These are phyloP conservation scores for Tenthredo notha DNA, from an alignment of 2,888 invertebrate species.

Conservation along the genomic window DNA sequence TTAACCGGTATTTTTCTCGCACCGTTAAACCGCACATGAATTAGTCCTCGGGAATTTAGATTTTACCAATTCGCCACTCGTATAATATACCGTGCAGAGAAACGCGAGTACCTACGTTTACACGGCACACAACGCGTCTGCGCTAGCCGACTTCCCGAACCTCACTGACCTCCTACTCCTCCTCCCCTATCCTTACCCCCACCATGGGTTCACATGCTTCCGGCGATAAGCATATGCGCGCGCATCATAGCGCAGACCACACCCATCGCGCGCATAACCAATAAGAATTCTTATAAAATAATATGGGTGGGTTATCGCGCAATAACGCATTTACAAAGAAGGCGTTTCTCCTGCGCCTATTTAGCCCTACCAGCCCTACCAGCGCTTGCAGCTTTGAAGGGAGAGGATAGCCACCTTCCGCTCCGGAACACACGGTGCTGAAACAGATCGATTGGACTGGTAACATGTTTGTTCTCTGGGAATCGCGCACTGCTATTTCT, in stretches of 20 bases:
- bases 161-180: slow-evolving; percentile 75
- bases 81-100: not conserved
- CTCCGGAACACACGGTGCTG: slow-evolving; percentile 41
- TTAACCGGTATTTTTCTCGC: not conserved
- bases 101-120: slow-evolving; percentile 42
- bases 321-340: not conserved
- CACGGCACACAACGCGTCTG: slow-evolving; percentile 75
- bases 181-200: slow-evolving; percentile 74
- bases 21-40: slow-evolving; percentile 21
- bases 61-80: slow-evolving; percentile 13
- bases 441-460: slow-evolving; percentile 49
- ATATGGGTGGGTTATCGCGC: slow-evolving; percentile 58
- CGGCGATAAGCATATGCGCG: slow-evolving; percentile 78
- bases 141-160: slow-evolving; percentile 78
- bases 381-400: slow-evolving; percentile 8
- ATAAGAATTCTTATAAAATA: slow-evolving; percentile 76
- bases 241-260: slow-evolving; percentile 77
- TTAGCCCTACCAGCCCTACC: slow-evolving; percentile 56
- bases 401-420: slow-evolving; percentile 33
- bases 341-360: slow-evolving; percentile 6
- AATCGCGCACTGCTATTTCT: not conserved
- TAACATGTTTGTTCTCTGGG: slow-evolving; percentile 51
- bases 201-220: slow-evolving; percentile 57
- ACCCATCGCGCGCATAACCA: slow-evolving; percentile 72
- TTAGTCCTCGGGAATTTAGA: not conserved